Conservation (phyloP, 2,797 vertebrate species). For the Mus minutoides region DNA sequence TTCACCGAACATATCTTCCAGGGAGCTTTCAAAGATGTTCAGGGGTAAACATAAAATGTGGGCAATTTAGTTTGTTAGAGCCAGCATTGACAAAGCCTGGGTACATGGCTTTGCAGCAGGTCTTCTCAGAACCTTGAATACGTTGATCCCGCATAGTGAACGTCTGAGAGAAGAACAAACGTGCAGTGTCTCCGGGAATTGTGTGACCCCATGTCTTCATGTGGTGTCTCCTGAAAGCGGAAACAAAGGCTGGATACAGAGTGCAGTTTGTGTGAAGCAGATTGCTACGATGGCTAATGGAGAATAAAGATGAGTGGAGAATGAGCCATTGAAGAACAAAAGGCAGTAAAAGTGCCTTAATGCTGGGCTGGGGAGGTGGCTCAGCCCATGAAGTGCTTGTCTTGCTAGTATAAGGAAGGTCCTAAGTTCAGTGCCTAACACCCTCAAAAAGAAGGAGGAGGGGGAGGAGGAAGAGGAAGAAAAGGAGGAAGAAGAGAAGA, state of each 20-base stretch:
- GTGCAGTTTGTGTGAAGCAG: neutral
- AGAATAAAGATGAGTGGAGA: neutral
- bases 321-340: neutral
- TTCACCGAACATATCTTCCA: neutral
- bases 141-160: too few species aligned
- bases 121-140: neutral
- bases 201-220: neutral
- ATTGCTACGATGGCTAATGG: neutral
- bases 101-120: neutral
- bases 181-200: neutral
- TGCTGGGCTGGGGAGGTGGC: neutral
- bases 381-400: neutral
- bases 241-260: neutral
- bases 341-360: neutral
- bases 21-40: neutral
- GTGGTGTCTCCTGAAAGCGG: neutral
- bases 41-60: neutral
- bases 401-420: neutral
- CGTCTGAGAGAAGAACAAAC: neutral
- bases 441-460: too few species aligned
- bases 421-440: neutral
- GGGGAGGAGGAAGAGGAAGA: too few species aligned
- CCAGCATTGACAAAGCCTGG: neutral
- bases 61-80: neutral
- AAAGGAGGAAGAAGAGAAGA: too few species aligned